These are phyloP conservation scores for Eupithecia exiguata DNA, from an alignment of 2,888 invertebrate genomes.

Conservation along the genomic window DNA sequence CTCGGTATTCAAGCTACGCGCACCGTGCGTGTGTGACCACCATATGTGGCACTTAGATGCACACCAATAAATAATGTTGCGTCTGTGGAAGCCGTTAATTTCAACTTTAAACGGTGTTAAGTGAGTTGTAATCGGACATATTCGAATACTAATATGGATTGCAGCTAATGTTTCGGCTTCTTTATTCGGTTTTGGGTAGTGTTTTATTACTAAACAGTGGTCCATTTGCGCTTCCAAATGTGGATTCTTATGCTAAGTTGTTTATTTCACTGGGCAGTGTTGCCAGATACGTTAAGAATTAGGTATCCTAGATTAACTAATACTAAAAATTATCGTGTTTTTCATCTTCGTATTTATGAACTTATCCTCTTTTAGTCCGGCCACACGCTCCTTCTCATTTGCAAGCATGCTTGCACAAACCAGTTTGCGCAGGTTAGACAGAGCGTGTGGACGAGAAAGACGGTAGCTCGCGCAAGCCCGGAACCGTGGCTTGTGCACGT, in stretches of 20 bases:
- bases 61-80: conserved; percentile 69
- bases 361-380: no score
- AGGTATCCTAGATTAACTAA: no score
- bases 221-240: conserved; percentile 27
- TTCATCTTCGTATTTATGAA: no score
- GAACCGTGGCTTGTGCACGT: no score
- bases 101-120: conserved; percentile 64
- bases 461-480: no score
- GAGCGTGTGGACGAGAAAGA: no score
- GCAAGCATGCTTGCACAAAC: no score
- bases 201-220: conserved; percentile 21
- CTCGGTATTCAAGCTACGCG: conserved; percentile 51
- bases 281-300: no score
- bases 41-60: conserved; percentile 75
- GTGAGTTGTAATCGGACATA: conserved; percentile 56
- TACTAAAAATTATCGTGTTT: no score
- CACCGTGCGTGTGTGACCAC: conserved; percentile 60
- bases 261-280: neutral
- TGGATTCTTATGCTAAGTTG: neutral
- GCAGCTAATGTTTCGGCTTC: conserved; percentile 28
- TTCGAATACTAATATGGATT: conserved; percentile 53
- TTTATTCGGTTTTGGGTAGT: conserved; percentile 21
- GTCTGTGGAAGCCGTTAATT: conserved; percentile 66
- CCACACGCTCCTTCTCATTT: no score
- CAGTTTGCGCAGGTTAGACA: no score